Conservation (phyloP, 2,113 vertebrate species). For the Hyperoodon ampullatus region DNA sequence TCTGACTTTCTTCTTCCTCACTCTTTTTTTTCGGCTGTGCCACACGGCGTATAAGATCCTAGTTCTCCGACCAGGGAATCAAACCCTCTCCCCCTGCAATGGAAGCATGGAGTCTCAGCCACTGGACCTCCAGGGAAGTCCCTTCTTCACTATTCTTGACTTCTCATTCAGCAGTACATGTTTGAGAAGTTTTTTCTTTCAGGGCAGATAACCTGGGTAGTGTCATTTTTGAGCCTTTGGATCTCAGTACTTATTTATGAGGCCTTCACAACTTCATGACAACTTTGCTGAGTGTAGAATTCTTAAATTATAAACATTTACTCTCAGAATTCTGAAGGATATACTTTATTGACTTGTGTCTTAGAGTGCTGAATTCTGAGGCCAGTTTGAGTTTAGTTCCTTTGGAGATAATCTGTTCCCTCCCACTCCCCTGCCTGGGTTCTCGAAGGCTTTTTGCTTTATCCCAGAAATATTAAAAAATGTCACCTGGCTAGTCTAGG, state of each 20-base stretch:
- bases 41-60: neutral
- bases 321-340: neutral
- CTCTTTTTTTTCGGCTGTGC: neutral
- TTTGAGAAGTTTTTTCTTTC: constrained; percentile 34
- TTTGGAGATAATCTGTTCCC: constrained; percentile 12
- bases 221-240: constrained; percentile 25
- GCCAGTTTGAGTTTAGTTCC: constrained; percentile 43
- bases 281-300: neutral
- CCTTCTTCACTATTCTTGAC: neutral
- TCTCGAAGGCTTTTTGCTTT: constrained; percentile 27
- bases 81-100: neutral
- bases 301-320: constrained; percentile 6
- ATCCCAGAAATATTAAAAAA: constrained; percentile 28
- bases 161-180: neutral
- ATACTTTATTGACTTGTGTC: neutral
- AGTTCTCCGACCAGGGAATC: neutral
- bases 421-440: neutral
- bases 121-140: neutral
- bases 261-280: neutral
- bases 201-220: neutral
- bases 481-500: neutral
- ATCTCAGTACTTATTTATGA: neutral
- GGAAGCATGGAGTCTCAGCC: neutral
- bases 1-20: constrained; percentile 25
- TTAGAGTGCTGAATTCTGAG: constrained; percentile 6